Evolutionary conservation across 2,797 vertebrate genomes (phyloP).

Genomic region (Champsocephalus gunnari): DNA sequence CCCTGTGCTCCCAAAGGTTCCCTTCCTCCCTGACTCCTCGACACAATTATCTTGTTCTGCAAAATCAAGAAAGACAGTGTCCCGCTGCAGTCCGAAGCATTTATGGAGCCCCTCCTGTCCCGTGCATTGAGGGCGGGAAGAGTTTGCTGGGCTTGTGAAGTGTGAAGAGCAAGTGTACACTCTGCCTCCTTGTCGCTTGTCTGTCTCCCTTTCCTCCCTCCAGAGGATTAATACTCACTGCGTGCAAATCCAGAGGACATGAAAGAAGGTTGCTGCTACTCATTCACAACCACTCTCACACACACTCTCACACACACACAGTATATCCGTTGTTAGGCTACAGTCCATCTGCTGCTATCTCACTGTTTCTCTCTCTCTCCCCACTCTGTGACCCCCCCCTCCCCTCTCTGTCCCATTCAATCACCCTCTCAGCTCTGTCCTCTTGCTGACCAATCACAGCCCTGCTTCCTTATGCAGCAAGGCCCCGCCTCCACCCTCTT

Average conservation of each 20-base stretch:
- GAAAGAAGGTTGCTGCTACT: conserved; percentile 11
- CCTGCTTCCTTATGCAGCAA: conserved; percentile 72
- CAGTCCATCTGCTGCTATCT: conserved; percentile 70
- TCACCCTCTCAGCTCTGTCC: conserved; percentile 44
- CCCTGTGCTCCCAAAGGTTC: conserved; percentile 12
- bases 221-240: conserved; percentile 54
- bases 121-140: conserved; percentile 3
- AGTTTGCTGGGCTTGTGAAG: conserved; percentile 25
- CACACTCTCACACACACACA: conserved; percentile 39
- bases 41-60: background rate
- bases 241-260: conserved; percentile 47
- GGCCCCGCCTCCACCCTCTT: conserved; percentile 34
- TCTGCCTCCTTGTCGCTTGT: conserved; percentile 40
- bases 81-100: conserved; percentile 29
- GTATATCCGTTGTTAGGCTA: conserved; percentile 46
- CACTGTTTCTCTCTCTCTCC: conserved; percentile 31
- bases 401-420: conserved; percentile 61
- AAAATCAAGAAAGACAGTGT: background rate
- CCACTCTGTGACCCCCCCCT: conserved; percentile 22
- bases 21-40: background rate
- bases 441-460: conserved; percentile 64
- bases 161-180: conserved; percentile 28
- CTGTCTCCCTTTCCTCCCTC: conserved; percentile 22
- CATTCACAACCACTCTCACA: conserved; percentile 31
- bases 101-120: conserved; percentile 9